Evolutionary conservation across 2,888 invertebrate genomes (phyloP), one percentile per base, ranked within the genome.

Genomic region (Siphlonurus alternatus): DNA sequence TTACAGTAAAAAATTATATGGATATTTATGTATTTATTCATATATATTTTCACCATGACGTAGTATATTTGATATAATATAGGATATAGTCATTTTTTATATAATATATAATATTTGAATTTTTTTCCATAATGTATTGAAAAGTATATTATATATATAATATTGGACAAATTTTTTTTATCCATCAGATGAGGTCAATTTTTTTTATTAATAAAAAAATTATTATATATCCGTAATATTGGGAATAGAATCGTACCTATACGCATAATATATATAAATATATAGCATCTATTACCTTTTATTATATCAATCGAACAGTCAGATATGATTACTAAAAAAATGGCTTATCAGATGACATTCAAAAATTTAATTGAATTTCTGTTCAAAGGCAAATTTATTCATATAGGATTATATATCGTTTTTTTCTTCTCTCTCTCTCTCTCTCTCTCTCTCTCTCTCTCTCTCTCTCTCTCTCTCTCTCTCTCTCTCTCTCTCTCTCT

Each of bases 341-440:
- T 56, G 56, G 56, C 56, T n/a, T n/a, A 56, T 56, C 56, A 56
- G 56, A 56, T 56, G 56, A 56, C 56, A 56, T 56, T 22, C n/a
- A 56, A 56, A 56, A 56, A 56, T 56, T 56, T 56, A 56, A 56
- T 56, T 56, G 56, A 56, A 56, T 56, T 56, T 56, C 56, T n/a
- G 22, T 56, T 56, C 56, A 56, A 56, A 56, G 56, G 56, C 56
- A 56, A 56, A 56, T 56, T 56, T 56, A 56, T 56, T 56, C 56
- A 56, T 56, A 56, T 56, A 56, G 56, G 56, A 56, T 56, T 56
- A 56, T 56, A 22, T 56, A 22, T 56, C 38, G 38, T 15, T 38
- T 15, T 38, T 15, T 38, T 15, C 15, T 15, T 38, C 38, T 38
- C 38, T 38, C 38, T 38, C 38, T 38, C 38, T 38, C 38, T 38